A percentile compares a stretch with the other conserved stretches of the same genome.
phyloP scores from a whole-genome alignment of 2,888 invertebrate genomes.

The Coronaproctus castanopsis region DNA sequence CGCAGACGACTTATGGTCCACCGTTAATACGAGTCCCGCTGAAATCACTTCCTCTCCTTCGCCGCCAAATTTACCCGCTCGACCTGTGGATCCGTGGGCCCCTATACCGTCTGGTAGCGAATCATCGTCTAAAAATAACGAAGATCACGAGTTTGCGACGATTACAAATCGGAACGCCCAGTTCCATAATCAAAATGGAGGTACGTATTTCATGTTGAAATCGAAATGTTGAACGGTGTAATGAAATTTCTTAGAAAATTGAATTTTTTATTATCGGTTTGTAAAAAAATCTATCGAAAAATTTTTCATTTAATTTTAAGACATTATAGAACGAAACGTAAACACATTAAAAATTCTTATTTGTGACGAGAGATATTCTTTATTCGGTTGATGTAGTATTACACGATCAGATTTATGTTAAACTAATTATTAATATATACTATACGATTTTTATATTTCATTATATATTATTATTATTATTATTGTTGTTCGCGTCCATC shows the following conservation, averaged over 20 bases:
- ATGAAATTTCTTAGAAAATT: not conserved
- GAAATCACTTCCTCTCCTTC: slow-evolving; percentile 22
- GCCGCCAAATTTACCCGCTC: slow-evolving; percentile 23
- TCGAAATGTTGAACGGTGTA: not conserved
- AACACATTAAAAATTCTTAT: no score
- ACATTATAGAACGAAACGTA: no score
- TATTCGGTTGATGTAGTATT: no score
- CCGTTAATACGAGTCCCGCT: slow-evolving; percentile 19
- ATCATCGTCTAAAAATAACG: slow-evolving; percentile 8
- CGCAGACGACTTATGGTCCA: slow-evolving; percentile 9
- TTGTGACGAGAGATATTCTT: no score
- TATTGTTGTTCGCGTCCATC: no score
- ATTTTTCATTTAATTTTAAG: no score
- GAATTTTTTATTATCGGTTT: not conserved
- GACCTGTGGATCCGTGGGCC: slow-evolving; percentile 33
- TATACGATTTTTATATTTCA: no score
- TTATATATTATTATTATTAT: no score
- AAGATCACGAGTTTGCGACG: slow-evolving; percentile 59
- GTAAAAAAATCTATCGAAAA: no score
- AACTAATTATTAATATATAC: no score
- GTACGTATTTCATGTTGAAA: slow-evolving; percentile 1
- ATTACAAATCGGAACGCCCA: slow-evolving; percentile 44
- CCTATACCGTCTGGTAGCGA: slow-evolving; percentile 21
- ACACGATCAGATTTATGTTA: no score
- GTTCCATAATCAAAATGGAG: slow-evolving; percentile 13